Evolutionary conservation across 2,113 vertebrate genomes (phyloP).

Genomic region (Megaleporinus macrocephalus): DNA sequence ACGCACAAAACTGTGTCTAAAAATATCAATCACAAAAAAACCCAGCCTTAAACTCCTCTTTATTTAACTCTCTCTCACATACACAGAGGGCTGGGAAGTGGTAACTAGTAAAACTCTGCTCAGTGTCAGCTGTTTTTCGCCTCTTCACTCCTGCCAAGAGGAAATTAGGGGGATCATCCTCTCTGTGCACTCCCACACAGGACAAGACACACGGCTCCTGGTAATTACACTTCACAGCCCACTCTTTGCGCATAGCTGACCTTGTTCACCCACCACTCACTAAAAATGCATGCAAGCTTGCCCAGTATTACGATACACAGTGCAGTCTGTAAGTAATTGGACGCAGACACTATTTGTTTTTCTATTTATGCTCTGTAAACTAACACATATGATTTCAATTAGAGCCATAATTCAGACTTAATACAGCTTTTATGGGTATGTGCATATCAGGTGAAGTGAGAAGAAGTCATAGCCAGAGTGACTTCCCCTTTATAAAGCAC

Average conservation of each 20-base stretch:
- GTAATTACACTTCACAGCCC: slow-evolving; percentile 60
- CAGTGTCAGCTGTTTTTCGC: slow-evolving; percentile 55
- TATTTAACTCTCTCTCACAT: not conserved
- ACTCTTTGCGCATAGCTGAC: slow-evolving; percentile 63
- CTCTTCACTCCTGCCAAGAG: slow-evolving; percentile 57
- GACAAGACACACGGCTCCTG: slow-evolving; percentile 62
- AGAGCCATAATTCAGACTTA: not conserved
- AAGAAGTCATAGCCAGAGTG: too few relatives aligned
- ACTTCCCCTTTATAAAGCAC: not conserved
- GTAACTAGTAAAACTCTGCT: slow-evolving; percentile 55
- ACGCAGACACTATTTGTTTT: not conserved
- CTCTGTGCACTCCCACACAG: slow-evolving; percentile 53
- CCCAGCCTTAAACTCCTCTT: not conserved
- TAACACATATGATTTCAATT: not conserved
- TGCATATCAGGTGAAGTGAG: not conserved
- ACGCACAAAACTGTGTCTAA: not conserved
- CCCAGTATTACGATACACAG: slow-evolving; percentile 6
- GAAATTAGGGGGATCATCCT: slow-evolving; percentile 72
- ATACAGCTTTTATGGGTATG: not conserved
- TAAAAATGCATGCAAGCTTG: slow-evolving; percentile 17
- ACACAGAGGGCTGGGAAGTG: slow-evolving; percentile 51
- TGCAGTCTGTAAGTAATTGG: not conserved
- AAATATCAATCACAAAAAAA: not conserved
- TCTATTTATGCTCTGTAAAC: not conserved
- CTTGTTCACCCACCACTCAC: slow-evolving; percentile 17